Conservation (phyloP, 1,140 invertebrate genomes). For the Phymorhynchus buccinoides region DNA sequence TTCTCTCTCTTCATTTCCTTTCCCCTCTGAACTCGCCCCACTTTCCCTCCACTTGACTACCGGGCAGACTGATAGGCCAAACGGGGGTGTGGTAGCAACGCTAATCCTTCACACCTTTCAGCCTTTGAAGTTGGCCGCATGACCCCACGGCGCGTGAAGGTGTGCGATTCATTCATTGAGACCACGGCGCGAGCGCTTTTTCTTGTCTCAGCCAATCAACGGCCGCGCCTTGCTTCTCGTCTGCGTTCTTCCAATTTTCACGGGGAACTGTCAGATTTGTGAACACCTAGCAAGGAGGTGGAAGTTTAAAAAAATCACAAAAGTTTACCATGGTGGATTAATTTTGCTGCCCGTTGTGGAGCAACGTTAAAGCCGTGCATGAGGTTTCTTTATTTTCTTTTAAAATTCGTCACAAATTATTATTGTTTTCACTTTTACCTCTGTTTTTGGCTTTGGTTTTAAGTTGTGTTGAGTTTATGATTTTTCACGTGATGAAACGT, state of each 20-base stretch:
- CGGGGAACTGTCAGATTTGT: neutral
- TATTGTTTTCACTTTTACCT: too few relatives aligned
- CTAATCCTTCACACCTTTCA: conserved; percentile 30
- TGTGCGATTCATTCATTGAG: conserved; percentile 28
- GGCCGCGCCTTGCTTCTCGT: neutral
- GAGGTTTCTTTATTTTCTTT: too few relatives aligned
- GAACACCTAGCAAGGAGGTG: neutral
- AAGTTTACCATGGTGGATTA: too few relatives aligned
- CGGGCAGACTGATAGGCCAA: neutral
- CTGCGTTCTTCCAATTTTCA: conserved; percentile 33
- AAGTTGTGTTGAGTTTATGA: too few relatives aligned
- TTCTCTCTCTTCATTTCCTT: neutral
- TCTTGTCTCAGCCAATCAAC: conserved; percentile 21
- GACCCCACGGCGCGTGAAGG: conserved; percentile 17
- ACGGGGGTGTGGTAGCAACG: neutral
- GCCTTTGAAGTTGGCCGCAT: conserved; percentile 26
- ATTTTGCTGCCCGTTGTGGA: too few relatives aligned
- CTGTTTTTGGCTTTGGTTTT: too few relatives aligned
- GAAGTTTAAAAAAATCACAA: neutral
- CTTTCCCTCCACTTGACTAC: neutral
- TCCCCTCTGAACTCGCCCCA: neutral
- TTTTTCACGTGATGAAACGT: too few relatives aligned
- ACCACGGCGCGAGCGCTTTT: conserved; percentile 23
- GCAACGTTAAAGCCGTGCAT: too few relatives aligned
- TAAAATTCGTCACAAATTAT: too few relatives aligned